A percentile compares a stretch with the other conserved stretches of the same genome.
phyloP scores from a whole-genome alignment of 2,113 vertebrate genomes.

The Scatophagus argus region DNA sequence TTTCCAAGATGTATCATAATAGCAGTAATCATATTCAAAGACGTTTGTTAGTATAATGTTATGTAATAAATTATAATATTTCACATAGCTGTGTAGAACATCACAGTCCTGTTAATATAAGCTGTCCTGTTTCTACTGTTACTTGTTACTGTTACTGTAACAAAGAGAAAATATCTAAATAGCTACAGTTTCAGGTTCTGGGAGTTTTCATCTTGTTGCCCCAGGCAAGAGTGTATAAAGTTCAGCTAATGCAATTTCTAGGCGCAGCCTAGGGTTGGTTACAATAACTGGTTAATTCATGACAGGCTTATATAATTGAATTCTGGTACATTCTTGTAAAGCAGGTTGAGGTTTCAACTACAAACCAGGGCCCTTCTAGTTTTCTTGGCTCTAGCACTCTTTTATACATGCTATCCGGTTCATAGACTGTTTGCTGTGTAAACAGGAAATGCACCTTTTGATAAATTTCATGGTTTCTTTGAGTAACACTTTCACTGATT shows the following conservation, averaged over 20 bases:
- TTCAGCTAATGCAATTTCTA: neutral
- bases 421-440: neutral
- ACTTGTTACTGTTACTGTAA: neutral
- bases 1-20: neutral
- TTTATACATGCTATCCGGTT: neutral
- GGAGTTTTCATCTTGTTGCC: neutral
- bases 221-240: neutral
- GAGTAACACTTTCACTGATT: too few relatives aligned
- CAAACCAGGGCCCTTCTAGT: neutral
- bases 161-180: neutral
- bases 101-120: neutral
- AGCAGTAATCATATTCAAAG: neutral
- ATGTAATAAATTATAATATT: neutral
- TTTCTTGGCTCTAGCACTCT: neutral
- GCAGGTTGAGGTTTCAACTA: neutral
- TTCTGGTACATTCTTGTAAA: too few relatives aligned
- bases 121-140: neutral
- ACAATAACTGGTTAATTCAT: neutral
- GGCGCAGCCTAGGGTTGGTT: neutral
- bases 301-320: neutral
- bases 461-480: too few relatives aligned
- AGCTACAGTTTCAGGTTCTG: neutral
- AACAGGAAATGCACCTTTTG: neutral
- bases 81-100: neutral
- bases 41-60: neutral